Conservation (phyloP, 2,888 invertebrate species). For the Ophion costatus region DNA sequence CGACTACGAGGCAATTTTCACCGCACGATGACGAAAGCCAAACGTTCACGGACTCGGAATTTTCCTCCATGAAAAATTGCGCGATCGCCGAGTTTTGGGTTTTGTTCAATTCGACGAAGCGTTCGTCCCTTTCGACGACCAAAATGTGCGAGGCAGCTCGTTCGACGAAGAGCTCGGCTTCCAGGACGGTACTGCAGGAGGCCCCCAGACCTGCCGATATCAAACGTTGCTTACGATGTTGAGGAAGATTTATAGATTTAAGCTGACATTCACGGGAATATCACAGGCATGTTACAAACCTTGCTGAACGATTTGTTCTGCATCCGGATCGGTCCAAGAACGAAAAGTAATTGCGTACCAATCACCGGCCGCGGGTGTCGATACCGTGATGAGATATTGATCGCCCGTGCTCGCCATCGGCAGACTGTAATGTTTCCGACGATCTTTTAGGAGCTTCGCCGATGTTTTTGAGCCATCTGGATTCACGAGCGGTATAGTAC, state of each 20-base stretch:
- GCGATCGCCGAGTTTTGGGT: conserved; percentile 73
- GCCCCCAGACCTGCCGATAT: conserved; percentile 87
- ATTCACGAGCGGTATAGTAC: conserved; percentile 92
- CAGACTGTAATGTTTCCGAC: conserved; percentile 85
- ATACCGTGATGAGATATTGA: conserved; percentile 86
- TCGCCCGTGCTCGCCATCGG: conserved; percentile 87
- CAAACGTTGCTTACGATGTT: conserved; percentile 35
- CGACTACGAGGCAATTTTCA: conserved; percentile 74
- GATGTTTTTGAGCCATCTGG: conserved; percentile 93
- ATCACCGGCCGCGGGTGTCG: conserved; percentile 89
- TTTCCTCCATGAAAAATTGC: conserved; percentile 75
- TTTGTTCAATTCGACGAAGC: conserved; percentile 67
- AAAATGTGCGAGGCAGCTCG: conserved; percentile 79
- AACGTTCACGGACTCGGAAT: conserved; percentile 69
- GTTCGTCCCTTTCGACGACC: conserved; percentile 59
- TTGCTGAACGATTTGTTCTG: conserved; percentile 90
- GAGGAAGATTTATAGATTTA: background rate
- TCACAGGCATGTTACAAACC: conserved; percentile 83
- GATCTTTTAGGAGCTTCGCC: conserved; percentile 85
- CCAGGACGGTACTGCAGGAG: conserved; percentile 87
- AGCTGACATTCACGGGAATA: too few species aligned
- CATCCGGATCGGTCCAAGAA: conserved; percentile 90
- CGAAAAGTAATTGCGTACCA: conserved; percentile 93
- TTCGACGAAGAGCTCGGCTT: conserved; percentile 87
- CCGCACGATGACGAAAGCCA: conserved; percentile 76